Conservation (phyloP, 2,888 invertebrate species). For the Sinohyriopsis cumingii region DNA sequence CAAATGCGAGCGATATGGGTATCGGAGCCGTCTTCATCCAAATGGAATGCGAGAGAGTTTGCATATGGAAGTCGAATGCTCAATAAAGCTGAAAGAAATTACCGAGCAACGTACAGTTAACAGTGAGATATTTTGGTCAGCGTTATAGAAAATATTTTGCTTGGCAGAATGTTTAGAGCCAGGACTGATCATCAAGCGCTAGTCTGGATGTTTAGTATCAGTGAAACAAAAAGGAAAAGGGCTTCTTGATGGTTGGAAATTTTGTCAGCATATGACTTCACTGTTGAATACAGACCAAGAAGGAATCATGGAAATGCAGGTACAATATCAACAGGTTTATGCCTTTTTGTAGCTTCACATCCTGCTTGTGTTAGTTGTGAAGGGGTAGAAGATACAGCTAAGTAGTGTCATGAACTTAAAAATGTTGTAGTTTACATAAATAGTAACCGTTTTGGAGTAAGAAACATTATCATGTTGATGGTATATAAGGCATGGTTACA, state of each 20-base stretch:
- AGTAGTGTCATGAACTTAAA: no score
- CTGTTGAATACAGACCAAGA: no score
- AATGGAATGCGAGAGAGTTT: slow-evolving; percentile 27
- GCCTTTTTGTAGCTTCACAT: no score
- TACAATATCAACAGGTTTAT: slow-evolving; percentile 10
- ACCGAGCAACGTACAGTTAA: slow-evolving; percentile 20
- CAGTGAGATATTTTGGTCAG: slow-evolving; percentile 13
- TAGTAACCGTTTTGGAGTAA: no score
- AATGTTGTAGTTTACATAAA: no score
- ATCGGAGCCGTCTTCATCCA: slow-evolving; percentile 31
- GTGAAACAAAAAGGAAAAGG: slow-evolving; percentile 20
- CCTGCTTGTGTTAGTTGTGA: no score
- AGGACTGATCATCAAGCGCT: no score
- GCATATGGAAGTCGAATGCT: slow-evolving; percentile 30
- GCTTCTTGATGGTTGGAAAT: slow-evolving; percentile 24
- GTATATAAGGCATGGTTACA: no score
- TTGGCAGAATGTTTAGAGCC: no score
- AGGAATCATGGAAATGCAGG: slow-evolving; percentile 19
- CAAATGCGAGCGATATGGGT: slow-evolving; percentile 22
- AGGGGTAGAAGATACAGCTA: no score
- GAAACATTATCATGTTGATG: no score
- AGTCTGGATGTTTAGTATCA: slow-evolving; percentile 18
- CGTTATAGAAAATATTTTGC: slow-evolving; percentile 20
- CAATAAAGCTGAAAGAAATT: slow-evolving; percentile 25
- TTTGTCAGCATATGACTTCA: slow-evolving; percentile 16